Percentiles rank a stretch among this genome's conserved stretches.
Evolutionary conservation across 2,113 vertebrate species (phyloP).

Genomic region (Jacana jacana): DNA sequence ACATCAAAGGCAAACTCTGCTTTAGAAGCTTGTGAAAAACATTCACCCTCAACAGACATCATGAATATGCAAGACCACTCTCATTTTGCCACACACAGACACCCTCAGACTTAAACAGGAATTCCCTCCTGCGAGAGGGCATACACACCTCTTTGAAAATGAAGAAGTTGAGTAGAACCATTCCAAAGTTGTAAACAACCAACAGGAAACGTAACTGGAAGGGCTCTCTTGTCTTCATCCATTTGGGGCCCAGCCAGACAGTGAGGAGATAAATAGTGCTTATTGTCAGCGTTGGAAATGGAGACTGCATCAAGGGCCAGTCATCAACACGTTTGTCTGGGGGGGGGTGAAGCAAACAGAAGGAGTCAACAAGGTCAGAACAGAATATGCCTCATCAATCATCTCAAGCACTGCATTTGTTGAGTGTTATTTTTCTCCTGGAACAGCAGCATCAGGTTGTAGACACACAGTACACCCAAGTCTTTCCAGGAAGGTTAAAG

Average conservation of each 20-base stretch:
- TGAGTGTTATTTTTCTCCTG: not conserved
- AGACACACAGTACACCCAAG: not conserved
- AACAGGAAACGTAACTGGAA: slow-evolving; percentile 95
- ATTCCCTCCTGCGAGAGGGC: not conserved
- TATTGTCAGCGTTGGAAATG: slow-evolving; percentile 91
- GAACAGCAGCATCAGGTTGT: not conserved
- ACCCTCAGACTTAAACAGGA: not conserved
- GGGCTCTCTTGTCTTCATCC: slow-evolving; percentile 94
- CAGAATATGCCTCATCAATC: not conserved
- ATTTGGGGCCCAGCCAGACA: slow-evolving; percentile 97
- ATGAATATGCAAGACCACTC: not conserved
- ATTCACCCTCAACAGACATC: not conserved
- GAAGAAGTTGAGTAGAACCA: slow-evolving; percentile 98
- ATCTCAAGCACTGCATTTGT: not conserved
- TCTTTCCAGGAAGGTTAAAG: not conserved
- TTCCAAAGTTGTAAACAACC: slow-evolving; percentile 97
- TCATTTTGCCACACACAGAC: not conserved
- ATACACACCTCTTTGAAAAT: slow-evolving; percentile 95
- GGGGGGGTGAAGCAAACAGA: slow-evolving; percentile 39
- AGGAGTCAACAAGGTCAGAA: not conserved
- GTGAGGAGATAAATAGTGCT: slow-evolving; percentile 94
- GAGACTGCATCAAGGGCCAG: slow-evolving; percentile 96
- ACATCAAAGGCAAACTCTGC: not conserved
- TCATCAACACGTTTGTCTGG: slow-evolving; percentile 96
- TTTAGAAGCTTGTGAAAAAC: not conserved